Percentiles rank a stretch among this genome's conserved stretches.
Evolutionary conservation across 2,797 vertebrate genomes (phyloP).

Genomic region (Sebastes paucispinis): DNA sequence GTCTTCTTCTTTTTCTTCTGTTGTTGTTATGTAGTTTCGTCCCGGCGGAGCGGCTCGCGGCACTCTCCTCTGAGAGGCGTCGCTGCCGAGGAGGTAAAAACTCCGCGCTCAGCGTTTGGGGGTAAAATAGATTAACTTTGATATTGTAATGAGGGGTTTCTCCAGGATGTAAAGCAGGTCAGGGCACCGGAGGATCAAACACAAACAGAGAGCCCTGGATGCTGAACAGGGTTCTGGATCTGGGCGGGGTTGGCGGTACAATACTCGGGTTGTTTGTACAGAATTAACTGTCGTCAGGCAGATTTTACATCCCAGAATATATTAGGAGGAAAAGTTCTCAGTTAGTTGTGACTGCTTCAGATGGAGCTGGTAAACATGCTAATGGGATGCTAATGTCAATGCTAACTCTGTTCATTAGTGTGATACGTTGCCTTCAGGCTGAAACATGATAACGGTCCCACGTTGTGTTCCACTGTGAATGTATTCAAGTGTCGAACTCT

Average conservation of each 20-base stretch:
- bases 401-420: conserved; percentile 4
- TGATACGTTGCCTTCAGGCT: background rate
- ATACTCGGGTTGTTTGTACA: conserved; percentile 10
- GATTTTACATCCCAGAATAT: conserved; percentile 23
- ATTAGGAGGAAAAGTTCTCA: conserved; percentile 4
- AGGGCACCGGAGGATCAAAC: conserved; percentile 54
- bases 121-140: conserved; percentile 59
- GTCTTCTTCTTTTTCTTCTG: background rate
- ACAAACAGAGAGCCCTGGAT: conserved; percentile 29
- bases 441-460: background rate
- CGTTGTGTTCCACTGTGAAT: background rate
- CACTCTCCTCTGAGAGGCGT: conserved; percentile 5
- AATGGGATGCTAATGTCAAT: background rate
- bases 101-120: conserved; percentile 23
- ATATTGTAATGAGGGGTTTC: conserved; percentile 63
- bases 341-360: background rate
- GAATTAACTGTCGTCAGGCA: conserved; percentile 36
- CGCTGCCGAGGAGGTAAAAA: conserved; percentile 9
- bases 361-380: background rate
- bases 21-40: background rate
- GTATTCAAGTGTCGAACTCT: background rate
- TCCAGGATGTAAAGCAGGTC: conserved; percentile 56
- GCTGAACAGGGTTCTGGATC: conserved; percentile 37
- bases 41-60: conserved; percentile 23
- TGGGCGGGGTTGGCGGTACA: background rate